A percentile compares a stretch with the other conserved stretches of the same genome.
Conservation (phyloP, 1,140 invertebrate species). For the Halyomorpha halys region DNA sequence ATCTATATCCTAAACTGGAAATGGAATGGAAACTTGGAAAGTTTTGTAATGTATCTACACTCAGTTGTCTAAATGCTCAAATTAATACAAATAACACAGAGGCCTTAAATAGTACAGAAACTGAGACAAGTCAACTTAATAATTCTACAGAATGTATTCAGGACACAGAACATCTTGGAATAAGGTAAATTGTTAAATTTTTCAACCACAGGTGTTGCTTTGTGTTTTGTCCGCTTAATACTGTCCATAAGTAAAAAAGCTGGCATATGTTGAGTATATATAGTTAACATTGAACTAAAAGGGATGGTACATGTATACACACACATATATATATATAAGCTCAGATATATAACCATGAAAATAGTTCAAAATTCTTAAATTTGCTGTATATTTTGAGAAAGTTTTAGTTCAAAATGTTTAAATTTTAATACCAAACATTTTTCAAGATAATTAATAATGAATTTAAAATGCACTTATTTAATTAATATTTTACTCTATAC, state of each 20-base stretch:
- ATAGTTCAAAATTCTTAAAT: too few relatives aligned
- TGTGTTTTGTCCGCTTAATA: conserved; percentile 6
- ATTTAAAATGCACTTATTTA: too few relatives aligned
- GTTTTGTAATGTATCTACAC: conserved; percentile 49
- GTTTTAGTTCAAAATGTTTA: too few relatives aligned
- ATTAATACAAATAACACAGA: neutral
- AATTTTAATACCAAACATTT: too few relatives aligned
- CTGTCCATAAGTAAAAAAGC: neutral
- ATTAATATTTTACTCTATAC: neutral
- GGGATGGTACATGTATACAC: neutral
- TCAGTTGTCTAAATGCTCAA: conserved; percentile 30
- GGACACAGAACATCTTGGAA: conserved; percentile 5
- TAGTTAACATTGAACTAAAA: neutral
- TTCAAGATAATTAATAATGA: too few relatives aligned
- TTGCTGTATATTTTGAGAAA: too few relatives aligned
- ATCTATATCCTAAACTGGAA: conserved; percentile 57
- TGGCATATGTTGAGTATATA: neutral
- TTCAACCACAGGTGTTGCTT: conserved; percentile 7
- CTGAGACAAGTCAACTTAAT: conserved; percentile 11
- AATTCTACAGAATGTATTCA: conserved; percentile 8
- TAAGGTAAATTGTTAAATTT: neutral
- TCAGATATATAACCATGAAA: too few relatives aligned
- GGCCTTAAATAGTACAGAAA: conserved; percentile 6
- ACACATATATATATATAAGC: neutral
- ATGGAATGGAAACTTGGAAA: conserved; percentile 53